A percentile compares a stretch with the other conserved stretches of the same genome.
phyloP scores from a whole-genome alignment of 2,797 vertebrate genomes.

The Chaetodon trifasciatus region DNA sequence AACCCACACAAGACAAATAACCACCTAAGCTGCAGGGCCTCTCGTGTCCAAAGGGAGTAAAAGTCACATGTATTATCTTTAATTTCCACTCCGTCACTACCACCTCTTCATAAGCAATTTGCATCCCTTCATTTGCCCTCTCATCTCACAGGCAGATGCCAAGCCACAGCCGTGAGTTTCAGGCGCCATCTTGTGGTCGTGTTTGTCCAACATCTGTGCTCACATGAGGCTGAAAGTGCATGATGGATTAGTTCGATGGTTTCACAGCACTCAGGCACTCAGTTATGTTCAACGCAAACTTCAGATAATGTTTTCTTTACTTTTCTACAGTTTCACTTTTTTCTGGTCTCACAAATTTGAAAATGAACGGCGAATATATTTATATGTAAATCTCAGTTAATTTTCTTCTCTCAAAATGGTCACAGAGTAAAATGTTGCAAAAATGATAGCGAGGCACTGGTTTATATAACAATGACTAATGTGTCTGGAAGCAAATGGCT shows the following conservation, averaged over 20 bases:
- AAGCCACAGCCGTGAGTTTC: conserved; percentile 56
- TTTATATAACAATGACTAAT: conserved; percentile 47
- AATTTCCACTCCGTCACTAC: conserved; percentile 35
- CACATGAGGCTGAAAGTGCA: not conserved
- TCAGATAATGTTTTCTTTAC: not conserved
- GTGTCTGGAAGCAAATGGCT: conserved; percentile 30
- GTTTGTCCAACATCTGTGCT: not conserved
- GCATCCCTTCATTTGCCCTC: conserved; percentile 44
- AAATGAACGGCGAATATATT: conserved; percentile 5
- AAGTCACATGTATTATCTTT: conserved; percentile 34
- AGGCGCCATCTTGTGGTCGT: conserved; percentile 82
- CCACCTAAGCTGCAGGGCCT: conserved; percentile 4
- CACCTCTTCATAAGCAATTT: conserved; percentile 25
- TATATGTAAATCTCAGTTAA: not conserved
- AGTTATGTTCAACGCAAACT: not conserved
- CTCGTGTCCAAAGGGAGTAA: conserved; percentile 12
- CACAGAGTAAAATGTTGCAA: not conserved
- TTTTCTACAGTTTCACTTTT: not conserved
- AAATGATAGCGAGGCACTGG: conserved; percentile 1
- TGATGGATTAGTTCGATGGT: not conserved
- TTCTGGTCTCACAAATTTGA: not conserved
- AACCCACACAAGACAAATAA: conserved; percentile 25
- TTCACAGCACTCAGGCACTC: not conserved
- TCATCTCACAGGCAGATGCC: conserved; percentile 18
- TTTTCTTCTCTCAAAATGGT: conserved; percentile 4